These are phyloP conservation scores for Matsumurasca onukii DNA, from an alignment of 1,140 invertebrate species.

Conservation along the genomic window DNA sequence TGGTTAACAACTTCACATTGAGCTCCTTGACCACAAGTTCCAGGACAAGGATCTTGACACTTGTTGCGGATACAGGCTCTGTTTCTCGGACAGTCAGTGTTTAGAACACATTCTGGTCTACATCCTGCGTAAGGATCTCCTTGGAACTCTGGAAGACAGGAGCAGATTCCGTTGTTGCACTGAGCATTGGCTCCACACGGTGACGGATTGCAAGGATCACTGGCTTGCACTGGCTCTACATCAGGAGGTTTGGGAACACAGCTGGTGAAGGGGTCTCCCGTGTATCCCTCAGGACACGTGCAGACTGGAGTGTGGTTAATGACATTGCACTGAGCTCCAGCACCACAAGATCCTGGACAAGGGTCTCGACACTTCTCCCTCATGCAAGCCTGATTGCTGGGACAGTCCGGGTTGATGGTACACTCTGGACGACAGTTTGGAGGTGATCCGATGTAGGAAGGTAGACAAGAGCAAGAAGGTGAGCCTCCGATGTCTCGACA, in stretches of 20 bases:
- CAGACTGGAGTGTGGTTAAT: slow-evolving; percentile 59
- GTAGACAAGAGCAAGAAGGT: slow-evolving; percentile 60
- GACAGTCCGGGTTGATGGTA: slow-evolving; percentile 62
- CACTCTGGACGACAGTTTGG: slow-evolving; percentile 70
- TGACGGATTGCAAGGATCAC: slow-evolving; percentile 69
- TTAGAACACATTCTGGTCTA: slow-evolving; percentile 63
- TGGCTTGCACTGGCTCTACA: slow-evolving; percentile 48
- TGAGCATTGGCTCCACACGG: slow-evolving; percentile 71
- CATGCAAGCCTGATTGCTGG: slow-evolving; percentile 61
- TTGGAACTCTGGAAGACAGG: slow-evolving; percentile 59
- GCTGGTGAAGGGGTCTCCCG: slow-evolving; percentile 55
- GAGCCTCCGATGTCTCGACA: slow-evolving; percentile 54
- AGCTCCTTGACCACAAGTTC: slow-evolving; percentile 68
- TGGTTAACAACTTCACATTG: slow-evolving; percentile 67
- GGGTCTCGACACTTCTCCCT: slow-evolving; percentile 67
- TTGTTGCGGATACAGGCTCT: slow-evolving; percentile 70
- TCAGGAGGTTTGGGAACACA: slow-evolving; percentile 50
- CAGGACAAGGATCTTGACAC: slow-evolving; percentile 73
- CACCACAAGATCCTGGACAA: slow-evolving; percentile 68
- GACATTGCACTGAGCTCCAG: slow-evolving; percentile 53
- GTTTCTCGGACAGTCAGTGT: slow-evolving; percentile 61
- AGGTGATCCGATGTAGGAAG: slow-evolving; percentile 64
- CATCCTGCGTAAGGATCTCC: slow-evolving; percentile 63
- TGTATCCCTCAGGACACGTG: slow-evolving; percentile 55
- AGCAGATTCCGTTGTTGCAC: slow-evolving; percentile 62